These are phyloP conservation scores for Eriosoma lanigerum DNA, from an alignment of 1,140 invertebrate species.

Conservation along the genomic window DNA sequence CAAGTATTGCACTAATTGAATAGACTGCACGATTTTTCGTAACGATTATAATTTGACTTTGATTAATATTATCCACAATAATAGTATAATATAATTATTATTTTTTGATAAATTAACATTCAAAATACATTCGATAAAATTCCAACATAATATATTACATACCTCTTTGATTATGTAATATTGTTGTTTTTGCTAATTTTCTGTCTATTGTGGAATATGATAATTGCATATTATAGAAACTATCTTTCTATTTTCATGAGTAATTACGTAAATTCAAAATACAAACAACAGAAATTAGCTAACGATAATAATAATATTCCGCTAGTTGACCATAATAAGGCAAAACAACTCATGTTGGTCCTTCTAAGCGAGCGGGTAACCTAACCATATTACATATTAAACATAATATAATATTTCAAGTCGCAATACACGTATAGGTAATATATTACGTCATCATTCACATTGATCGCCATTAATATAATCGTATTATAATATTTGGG, in stretches of 20 bases:
- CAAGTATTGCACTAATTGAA: too few species aligned
- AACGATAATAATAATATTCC: not conserved
- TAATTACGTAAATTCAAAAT: not conserved
- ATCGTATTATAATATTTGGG: too few species aligned
- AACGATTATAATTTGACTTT: too few species aligned
- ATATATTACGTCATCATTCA: too few species aligned
- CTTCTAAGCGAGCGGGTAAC: not conserved
- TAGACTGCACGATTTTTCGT: too few species aligned
- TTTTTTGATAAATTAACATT: too few species aligned
- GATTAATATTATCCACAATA: too few species aligned
- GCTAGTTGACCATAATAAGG: not conserved
- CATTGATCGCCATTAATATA: too few species aligned
- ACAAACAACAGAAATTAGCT: constrained; percentile 11
- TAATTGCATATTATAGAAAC: not conserved
- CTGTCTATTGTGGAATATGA: not conserved
- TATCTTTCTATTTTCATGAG: not conserved
- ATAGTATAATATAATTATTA: too few species aligned
- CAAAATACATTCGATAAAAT: not conserved
- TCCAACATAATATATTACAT: not conserved
- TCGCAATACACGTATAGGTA: not conserved
- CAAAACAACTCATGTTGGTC: not conserved
- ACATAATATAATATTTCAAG: too few species aligned
- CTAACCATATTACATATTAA: too few species aligned
- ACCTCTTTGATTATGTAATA: not conserved
- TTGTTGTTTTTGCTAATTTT: too few species aligned